Evolutionary conservation across 2,888 invertebrate species (phyloP).

Genomic region (Metopia argyrocephala): DNA sequence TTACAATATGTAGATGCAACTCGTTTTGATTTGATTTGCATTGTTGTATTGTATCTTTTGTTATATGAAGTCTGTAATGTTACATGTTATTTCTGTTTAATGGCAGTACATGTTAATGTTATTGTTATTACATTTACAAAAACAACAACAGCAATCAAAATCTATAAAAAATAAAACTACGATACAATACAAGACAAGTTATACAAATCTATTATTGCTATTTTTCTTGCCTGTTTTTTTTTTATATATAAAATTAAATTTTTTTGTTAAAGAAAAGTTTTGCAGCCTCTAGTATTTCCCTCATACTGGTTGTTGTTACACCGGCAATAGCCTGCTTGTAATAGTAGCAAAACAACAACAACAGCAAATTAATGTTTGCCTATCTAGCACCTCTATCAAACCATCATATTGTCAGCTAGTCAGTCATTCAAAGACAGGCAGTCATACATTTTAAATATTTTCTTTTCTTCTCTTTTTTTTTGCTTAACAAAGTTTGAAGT

Average conservation of each 20-base stretch:
- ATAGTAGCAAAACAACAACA: conserved; percentile 11
- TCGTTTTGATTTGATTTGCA: no score
- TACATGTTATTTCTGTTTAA: not conserved
- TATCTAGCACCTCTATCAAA: conserved; percentile 37
- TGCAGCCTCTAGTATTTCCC: conserved; percentile 24
- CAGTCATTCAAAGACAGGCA: conserved; percentile 32
- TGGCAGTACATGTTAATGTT: conserved; percentile 6
- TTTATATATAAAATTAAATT: not conserved
- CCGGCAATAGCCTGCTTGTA: not conserved
- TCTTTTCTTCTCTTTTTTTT: conserved; percentile 8
- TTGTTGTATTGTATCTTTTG: no score
- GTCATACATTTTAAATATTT: conserved; percentile 8
- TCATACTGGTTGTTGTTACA: no score
- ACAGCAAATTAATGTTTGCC: conserved; percentile 1
- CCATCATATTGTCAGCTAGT: conserved; percentile 35
- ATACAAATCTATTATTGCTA: conserved; percentile 36
- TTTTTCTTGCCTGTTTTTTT: not conserved
- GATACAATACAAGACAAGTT: not conserved
- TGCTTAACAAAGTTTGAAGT: not conserved
- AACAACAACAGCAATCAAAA: not conserved
- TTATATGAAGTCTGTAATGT: no score
- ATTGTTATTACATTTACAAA: conserved; percentile 34
- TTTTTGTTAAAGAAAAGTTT: conserved; percentile 32
- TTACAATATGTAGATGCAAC: not conserved
- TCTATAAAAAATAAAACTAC: not conserved